These are phyloP conservation scores for Zaprionus lachaisei DNA, from an alignment of 1,140 invertebrate species.

Conservation along the genomic window DNA sequence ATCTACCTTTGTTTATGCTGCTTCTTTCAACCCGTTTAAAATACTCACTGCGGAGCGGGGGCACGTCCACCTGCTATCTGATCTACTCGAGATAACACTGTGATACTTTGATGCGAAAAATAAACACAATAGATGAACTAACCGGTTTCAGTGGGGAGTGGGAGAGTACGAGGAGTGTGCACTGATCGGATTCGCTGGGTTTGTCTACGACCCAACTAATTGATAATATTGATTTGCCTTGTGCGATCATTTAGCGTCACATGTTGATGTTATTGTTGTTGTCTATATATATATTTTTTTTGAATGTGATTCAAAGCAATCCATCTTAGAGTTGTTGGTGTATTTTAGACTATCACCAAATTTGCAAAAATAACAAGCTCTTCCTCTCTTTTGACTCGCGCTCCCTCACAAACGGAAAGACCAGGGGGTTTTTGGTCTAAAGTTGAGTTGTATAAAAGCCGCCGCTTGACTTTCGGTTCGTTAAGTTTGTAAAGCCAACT, in stretches of 20 bases:
- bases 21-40: too few species aligned
- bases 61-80: too few species aligned
- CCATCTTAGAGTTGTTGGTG: conserved; percentile 28
- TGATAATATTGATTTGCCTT: conserved; percentile 39
- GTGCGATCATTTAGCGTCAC: conserved; percentile 22
- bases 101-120: neutral
- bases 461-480: neutral
- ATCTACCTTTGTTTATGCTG: too few species aligned
- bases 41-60: too few species aligned
- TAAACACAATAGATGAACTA: neutral
- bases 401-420: neutral
- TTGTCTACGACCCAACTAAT: conserved; percentile 38
- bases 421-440: neutral
- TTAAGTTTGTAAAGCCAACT: neutral
- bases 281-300: neutral
- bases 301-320: neutral
- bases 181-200: neutral
- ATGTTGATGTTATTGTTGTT: conserved; percentile 19
- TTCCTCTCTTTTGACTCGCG: neutral
- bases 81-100: neutral
- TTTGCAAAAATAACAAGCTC: conserved; percentile 1
- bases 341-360: conserved; percentile 15
- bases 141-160: conserved; percentile 22
- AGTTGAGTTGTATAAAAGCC: neutral
- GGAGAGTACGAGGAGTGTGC: neutral